Conservation (phyloP, 2,888 invertebrate species). For the Perizoma affinitatum region DNA sequence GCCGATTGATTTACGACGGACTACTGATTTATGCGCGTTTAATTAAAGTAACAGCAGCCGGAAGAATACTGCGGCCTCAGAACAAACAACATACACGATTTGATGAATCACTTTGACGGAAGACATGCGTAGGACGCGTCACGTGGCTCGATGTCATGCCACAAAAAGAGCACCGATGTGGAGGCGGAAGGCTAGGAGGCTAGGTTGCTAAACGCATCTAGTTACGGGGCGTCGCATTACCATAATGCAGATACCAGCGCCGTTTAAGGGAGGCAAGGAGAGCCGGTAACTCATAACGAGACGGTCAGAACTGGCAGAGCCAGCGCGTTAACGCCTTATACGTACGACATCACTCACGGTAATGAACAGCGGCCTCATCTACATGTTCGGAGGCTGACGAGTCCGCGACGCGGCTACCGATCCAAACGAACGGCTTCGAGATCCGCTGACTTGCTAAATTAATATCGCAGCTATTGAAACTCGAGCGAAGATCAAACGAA, state of each 20-base stretch:
- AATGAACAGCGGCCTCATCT: slow-evolving; percentile 48
- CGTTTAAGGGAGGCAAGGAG: slow-evolving; percentile 26
- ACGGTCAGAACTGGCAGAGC: no score
- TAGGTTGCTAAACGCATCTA: no score
- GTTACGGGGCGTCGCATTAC: no score
- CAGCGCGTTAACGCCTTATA: slow-evolving; percentile 42
- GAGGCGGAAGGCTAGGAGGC: no score
- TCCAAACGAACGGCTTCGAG: neutral
- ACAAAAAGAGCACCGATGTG: neutral
- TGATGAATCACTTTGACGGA: slow-evolving; percentile 44
- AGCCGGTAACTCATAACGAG: slow-evolving; percentile 29
- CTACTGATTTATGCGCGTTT: slow-evolving; percentile 73
- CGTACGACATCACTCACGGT: slow-evolving; percentile 49
- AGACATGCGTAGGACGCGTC: neutral
- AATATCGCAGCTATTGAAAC: neutral
- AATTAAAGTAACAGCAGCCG: slow-evolving; percentile 78
- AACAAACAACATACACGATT: slow-evolving; percentile 10
- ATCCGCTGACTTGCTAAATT: neutral
- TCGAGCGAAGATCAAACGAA: slow-evolving; percentile 23
- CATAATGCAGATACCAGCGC: no score
- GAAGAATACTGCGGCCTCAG: slow-evolving; percentile 51
- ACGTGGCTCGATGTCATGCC: neutral
- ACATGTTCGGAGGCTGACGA: slow-evolving; percentile 42
- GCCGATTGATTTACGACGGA: slow-evolving; percentile 71
- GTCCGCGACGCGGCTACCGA: neutral